Percentiles rank a stretch among this genome's conserved stretches.
These are phyloP conservation scores for Sebastes dallii DNA, from an alignment of 2,797 vertebrate species.

Conservation along the genomic window DNA sequence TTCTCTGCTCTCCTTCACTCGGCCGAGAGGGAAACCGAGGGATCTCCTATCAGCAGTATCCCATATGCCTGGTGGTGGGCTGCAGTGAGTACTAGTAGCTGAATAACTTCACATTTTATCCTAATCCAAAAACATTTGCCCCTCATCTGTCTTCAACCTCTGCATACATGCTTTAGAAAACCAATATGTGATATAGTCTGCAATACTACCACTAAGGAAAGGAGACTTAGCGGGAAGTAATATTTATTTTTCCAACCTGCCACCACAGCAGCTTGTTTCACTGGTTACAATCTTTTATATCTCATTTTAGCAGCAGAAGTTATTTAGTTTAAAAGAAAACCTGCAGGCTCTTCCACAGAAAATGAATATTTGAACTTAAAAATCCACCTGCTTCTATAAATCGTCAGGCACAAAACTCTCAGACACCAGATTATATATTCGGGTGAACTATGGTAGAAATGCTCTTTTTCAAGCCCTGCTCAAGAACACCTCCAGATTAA, in stretches of 20 bases:
- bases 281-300: not conserved
- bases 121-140: not conserved
- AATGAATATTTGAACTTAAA: not conserved
- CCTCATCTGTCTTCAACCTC: not conserved
- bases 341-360: not conserved
- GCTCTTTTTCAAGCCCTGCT: not conserved
- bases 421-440: not conserved
- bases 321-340: not conserved
- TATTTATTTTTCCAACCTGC: no score
- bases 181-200: not conserved
- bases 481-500: not conserved
- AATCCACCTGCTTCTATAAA: not conserved
- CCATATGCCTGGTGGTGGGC: slow-evolving; percentile 91
- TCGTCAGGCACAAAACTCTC: not conserved
- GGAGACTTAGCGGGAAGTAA: no score
- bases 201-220: no score
- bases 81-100: slow-evolving; percentile 80
- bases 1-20: slow-evolving; percentile 91
- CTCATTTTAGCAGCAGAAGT: not conserved
- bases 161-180: not conserved
- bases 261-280: not conserved
- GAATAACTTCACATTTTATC: not conserved
- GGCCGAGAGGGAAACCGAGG: slow-evolving; percentile 84
- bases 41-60: slow-evolving; percentile 88
- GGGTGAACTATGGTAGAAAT: not conserved